Base-by-base conservation (phyloP, 2,113 vertebrate genomes). In the Tricholaema leucomelas region DNA sequence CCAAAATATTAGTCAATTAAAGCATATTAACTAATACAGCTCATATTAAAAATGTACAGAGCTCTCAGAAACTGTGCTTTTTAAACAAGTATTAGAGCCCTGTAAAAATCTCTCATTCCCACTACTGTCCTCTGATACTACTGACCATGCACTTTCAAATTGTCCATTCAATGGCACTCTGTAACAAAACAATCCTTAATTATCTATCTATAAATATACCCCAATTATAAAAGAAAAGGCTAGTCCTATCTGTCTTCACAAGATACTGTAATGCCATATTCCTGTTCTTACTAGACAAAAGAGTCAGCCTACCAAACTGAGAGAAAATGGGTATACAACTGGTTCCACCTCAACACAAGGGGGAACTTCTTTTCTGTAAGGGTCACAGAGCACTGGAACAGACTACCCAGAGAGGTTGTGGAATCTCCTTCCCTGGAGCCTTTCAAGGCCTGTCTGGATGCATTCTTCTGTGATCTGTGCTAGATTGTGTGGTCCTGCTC, bases 151-250 rank as follows among this genome's bases (percentile, higher is more conserved):
- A 2, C 31, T 58, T 63, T 59, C 40, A 72, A 90, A 65, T 21
- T 2, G 2, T n/a, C 33, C 42, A 50, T 79, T 92, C 48, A 88
- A 81, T 87, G 10, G 27, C n/a, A 63, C 21, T 24, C 42, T 18
- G 20, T 28, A 92, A 79, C 46, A 71, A 87, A 90, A 8, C 21
- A 55, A 54, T 59, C 12, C n/a, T 81, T 66, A 75, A 72, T 44
- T 85, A 50, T 46, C 59, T 66, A 16, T 15, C 20, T 28, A 69
- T 6, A n/a, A n/a, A 59, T 25, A 50, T 15, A 9, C 25, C n/a
- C 31, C 1, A 0, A 59, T 74, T 87, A n/a, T 46, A 4, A 0
- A 20, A 23, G 54, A 61, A 31, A 78, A 1, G 52, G 9, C 4
- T 5, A 16, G 8, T 16, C 36, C 10, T 40, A 3, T 6, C 2